phyloP scores from a whole-genome alignment of 1,140 invertebrate genomes.

The Thaumetopoea pityocampa region DNA sequence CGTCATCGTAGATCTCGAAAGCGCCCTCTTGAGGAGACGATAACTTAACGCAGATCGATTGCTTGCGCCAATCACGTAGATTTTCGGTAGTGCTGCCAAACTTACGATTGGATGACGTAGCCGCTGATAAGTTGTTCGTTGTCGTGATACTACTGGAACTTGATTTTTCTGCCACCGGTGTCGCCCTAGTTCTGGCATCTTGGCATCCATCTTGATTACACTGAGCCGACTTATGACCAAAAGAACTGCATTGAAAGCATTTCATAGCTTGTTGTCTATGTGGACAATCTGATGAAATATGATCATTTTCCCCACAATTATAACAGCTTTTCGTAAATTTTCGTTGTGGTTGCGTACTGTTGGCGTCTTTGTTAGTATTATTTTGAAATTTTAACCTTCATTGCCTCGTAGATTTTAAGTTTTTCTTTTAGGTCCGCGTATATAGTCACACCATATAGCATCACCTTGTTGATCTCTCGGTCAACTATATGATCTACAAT shows the following conservation, averaged over 20 bases:
- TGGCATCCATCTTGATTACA: too few relatives aligned
- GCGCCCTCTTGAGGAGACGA: too few relatives aligned
- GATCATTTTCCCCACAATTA: conserved; percentile 31
- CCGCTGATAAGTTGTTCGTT: neutral
- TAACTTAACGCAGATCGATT: too few relatives aligned
- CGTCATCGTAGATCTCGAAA: too few relatives aligned
- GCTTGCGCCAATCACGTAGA: too few relatives aligned
- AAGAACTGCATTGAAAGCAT: conserved; percentile 33
- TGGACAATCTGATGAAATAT: conserved; percentile 23
- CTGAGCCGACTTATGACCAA: conserved; percentile 14
- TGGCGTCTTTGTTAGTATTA: neutral
- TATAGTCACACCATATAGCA: conserved; percentile 18
- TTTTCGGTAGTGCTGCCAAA: neutral
- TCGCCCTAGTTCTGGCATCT: too few relatives aligned
- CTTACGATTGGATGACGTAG: neutral
- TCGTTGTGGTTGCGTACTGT: too few relatives aligned
- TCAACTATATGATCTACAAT: conserved; percentile 20
- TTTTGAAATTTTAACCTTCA: conserved; percentile 13
- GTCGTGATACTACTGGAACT: conserved; percentile 1
- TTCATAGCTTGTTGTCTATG: conserved; percentile 26
- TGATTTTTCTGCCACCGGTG: neutral
- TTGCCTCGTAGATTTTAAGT: conserved; percentile 8
- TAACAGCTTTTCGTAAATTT: conserved; percentile 19
- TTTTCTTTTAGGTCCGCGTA: conserved; percentile 17
- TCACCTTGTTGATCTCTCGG: conserved; percentile 14